These are phyloP conservation scores for Helostoma temminkii DNA, from an alignment of 2,797 vertebrate genomes.

Conservation along the genomic window DNA sequence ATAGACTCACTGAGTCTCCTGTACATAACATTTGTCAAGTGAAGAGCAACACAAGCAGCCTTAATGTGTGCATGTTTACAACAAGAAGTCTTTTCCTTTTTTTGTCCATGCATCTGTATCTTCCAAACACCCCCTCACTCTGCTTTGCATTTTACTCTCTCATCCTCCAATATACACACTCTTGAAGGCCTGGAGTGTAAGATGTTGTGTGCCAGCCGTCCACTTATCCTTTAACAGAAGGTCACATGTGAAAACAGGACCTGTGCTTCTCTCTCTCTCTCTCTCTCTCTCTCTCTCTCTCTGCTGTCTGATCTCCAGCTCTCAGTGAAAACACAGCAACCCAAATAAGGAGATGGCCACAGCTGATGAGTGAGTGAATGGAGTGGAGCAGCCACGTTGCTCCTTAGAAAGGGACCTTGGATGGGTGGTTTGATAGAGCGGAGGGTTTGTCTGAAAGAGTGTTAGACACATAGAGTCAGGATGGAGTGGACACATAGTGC, in stretches of 20 bases:
- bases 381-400: constrained; percentile 75
- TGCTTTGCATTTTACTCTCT: constrained; percentile 13
- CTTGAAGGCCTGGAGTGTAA: constrained; percentile 25
- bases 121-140: constrained; percentile 7
- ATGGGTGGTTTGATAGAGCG: constrained; percentile 71
- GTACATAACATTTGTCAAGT: not conserved
- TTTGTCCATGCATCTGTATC: constrained; percentile 4
- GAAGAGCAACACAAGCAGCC: not conserved
- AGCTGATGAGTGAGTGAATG: constrained; percentile 59
- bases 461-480: constrained; percentile 56
- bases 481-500: constrained; percentile 63
- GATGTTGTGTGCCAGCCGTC: constrained; percentile 39
- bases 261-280: constrained; percentile 55
- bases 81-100: constrained; percentile 1
- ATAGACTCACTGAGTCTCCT: not conserved
- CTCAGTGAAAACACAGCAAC: constrained; percentile 81
- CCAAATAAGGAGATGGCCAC: constrained; percentile 91
- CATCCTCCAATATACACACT: constrained; percentile 13
- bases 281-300: too few species aligned
- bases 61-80: too few species aligned
- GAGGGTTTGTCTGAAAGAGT: constrained; percentile 52
- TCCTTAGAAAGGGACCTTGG: constrained; percentile 81
- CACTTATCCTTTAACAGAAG: constrained; percentile 74
- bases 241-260: constrained; percentile 88
- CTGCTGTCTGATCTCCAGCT: constrained; percentile 55